Percentiles rank a stretch among this genome's conserved stretches.
Evolutionary conservation across 2,888 invertebrate species (phyloP).

Genomic region (Acanthosepion pharaonis): DNA sequence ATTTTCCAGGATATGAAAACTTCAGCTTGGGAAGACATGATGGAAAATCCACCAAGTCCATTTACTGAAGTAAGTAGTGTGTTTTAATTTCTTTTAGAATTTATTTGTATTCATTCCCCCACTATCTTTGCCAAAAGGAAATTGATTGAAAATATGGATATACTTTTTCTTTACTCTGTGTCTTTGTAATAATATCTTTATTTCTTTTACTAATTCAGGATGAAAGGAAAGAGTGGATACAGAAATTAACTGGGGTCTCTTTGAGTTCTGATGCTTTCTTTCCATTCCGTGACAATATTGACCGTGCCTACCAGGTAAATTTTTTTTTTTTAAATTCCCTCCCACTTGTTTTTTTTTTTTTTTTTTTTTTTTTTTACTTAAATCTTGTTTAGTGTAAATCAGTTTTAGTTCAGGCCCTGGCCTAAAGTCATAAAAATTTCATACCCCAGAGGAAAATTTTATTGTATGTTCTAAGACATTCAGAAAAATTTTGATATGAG

Average conservation of each 20-base stretch:
- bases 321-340: not conserved
- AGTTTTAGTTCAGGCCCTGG: too few species aligned
- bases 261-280: slow-evolving; percentile 98
- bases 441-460: too few species aligned
- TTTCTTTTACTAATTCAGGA: slow-evolving; percentile 58
- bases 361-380: not conserved
- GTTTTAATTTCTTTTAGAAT: not conserved
- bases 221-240: slow-evolving; percentile 76
- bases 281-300: slow-evolving; percentile 97
- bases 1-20: slow-evolving; percentile 84
- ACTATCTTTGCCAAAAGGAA: too few species aligned
- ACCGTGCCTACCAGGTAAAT: slow-evolving; percentile 88
- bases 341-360: not conserved
- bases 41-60: slow-evolving; percentile 83
- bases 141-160: not conserved
- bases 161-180: not conserved
- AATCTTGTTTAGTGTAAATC: not conserved
- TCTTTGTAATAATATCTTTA: not conserved
- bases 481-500: too few species aligned
- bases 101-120: too few species aligned
- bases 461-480: too few species aligned
- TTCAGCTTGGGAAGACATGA: slow-evolving; percentile 83
- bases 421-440: too few species aligned
- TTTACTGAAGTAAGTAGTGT: slow-evolving; percentile 81
- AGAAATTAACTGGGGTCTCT: slow-evolving; percentile 80